A percentile compares a stretch with the other conserved stretches of the same genome.
Evolutionary conservation across 2,888 invertebrate species (phyloP).

Genomic region (Achlya flavicornis): DNA sequence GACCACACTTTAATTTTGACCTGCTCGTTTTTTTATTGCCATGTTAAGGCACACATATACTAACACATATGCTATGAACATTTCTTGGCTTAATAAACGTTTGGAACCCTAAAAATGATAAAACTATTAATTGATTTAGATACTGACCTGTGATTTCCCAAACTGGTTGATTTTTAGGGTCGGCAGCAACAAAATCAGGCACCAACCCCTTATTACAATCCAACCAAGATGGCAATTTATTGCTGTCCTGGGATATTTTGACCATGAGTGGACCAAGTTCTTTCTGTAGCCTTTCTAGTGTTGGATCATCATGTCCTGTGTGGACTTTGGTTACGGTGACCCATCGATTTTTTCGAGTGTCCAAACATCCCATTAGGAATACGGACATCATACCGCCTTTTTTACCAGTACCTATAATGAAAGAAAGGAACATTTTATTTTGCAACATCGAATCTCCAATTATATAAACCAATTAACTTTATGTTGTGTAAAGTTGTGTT

Average conservation of each 20-base stretch:
- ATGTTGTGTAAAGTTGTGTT: too few relatives aligned
- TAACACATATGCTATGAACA: too few relatives aligned
- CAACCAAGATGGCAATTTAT: constrained; percentile 91
- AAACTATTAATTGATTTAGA: too few relatives aligned
- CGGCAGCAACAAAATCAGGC: constrained; percentile 94
- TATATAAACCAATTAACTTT: too few relatives aligned
- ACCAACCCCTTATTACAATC: constrained; percentile 91
- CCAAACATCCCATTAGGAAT: constrained; percentile 96
- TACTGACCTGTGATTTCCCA: constrained; percentile 95
- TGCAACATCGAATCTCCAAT: too few relatives aligned
- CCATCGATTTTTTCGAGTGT: constrained; percentile 87
- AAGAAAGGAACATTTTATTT: neutral
- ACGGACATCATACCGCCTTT: constrained; percentile 97
- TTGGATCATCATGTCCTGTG: constrained; percentile 94
- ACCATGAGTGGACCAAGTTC: constrained; percentile 85
- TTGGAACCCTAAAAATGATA: too few relatives aligned
- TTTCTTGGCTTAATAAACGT: too few relatives aligned
- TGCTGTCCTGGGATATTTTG: constrained; percentile 90
- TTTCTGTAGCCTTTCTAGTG: constrained; percentile 89
- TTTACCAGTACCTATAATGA: constrained; percentile 87
- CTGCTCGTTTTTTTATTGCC: too few relatives aligned
- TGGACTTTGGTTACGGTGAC: constrained; percentile 96
- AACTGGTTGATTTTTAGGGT: constrained; percentile 94
- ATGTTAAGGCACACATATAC: too few relatives aligned
- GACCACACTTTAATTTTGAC: too few relatives aligned